Evolutionary conservation across 1,140 invertebrate species (phyloP), one percentile per base, ranked within the genome.

Genomic region (Scaptomyza hsui): DNA sequence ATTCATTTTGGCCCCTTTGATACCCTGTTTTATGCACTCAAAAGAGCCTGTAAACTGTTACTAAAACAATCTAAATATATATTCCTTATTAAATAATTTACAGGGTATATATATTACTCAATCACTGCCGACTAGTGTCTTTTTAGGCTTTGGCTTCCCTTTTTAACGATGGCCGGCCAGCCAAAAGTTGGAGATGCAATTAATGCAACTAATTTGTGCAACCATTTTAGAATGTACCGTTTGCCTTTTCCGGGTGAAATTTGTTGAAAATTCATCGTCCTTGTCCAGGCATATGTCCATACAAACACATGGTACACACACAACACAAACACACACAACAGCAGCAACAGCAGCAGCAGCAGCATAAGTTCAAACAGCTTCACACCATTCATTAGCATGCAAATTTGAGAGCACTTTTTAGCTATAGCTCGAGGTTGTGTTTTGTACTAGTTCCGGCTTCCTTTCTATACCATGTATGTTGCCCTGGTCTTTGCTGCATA

Each of bases 311-410:
- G 45, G 7, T 18, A 26, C 49, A 9, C 48, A 4, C 24, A 29
- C 39, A 13, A 13, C 21, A 44, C 5, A 42, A 19, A 37, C 32
- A 52, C 18, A 21, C 18, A 24, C 12, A 26, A 18, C 0, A 1
- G 0, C 10, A 32, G 15, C 7, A 10, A 3, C 9, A 3, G 15
- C 9, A 18, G 4, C 2, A 21, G 19, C 15, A 37, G 9, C 13
- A 24, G 10, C 13, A 39, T 29, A 48, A 52, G 42, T 48, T 56
- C 18, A 64, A 55, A 62, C 51, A 53, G 49, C 29, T 70, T 63
- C 60, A 70, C 67, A 63, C 49, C 49, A 63, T 70, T 63, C 60
- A 71, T 71, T 71, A 64, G 61, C 44, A 71, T 71, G 60, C 60
- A 71, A 71, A 71, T 71, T 56, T 53, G 44, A 47, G 15, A 47